Percentiles rank a stretch among this genome's conserved stretches.
phyloP scores from a whole-genome alignment of 2,888 invertebrate genomes.

The Dasysyrphus albostriatus region DNA sequence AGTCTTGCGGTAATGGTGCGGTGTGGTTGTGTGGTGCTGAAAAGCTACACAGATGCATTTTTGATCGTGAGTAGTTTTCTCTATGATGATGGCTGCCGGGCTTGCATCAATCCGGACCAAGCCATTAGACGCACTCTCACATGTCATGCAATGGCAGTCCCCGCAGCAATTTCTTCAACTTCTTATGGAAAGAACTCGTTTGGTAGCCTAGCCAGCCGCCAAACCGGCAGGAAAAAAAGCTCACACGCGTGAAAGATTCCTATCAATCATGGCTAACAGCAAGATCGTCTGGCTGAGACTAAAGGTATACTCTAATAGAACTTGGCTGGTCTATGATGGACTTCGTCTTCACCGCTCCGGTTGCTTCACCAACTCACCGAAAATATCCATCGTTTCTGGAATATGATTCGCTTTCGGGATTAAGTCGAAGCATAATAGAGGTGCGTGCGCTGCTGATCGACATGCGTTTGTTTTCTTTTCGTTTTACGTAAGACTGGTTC shows the following conservation, averaged over 20 bases:
- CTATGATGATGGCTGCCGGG: slow-evolving; percentile 62
- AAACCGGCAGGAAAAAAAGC: slow-evolving; percentile 55
- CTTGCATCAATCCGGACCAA: slow-evolving; percentile 43
- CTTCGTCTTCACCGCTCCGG: neutral
- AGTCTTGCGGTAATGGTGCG: too few relatives aligned
- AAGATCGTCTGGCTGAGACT: slow-evolving; percentile 63
- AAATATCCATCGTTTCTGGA: slow-evolving; percentile 29
- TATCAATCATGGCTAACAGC: slow-evolving; percentile 72
- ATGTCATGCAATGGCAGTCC: slow-evolving; percentile 53
- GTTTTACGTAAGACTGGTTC: slow-evolving; percentile 71
- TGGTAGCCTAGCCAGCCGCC: slow-evolving; percentile 36
- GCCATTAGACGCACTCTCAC: slow-evolving; percentile 68
- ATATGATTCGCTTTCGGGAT: slow-evolving; percentile 70
- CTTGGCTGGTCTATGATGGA: slow-evolving; percentile 21
- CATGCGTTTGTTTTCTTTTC: slow-evolving; percentile 64
- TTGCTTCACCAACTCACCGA: neutral
- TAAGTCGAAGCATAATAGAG: slow-evolving; percentile 36
- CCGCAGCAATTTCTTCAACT: slow-evolving; percentile 8
- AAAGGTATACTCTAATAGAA: slow-evolving; percentile 52
- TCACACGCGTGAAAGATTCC: slow-evolving; percentile 74
- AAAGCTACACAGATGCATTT: slow-evolving; percentile 40
- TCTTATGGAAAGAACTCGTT: slow-evolving; percentile 40
- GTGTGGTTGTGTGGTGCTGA: slow-evolving; percentile 1
- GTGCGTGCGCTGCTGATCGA: slow-evolving; percentile 64
- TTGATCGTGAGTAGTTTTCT: slow-evolving; percentile 51